These are phyloP conservation scores for Hemicrepidius hirtus DNA, from an alignment of 2,888 invertebrate species.

Conservation along the genomic window DNA sequence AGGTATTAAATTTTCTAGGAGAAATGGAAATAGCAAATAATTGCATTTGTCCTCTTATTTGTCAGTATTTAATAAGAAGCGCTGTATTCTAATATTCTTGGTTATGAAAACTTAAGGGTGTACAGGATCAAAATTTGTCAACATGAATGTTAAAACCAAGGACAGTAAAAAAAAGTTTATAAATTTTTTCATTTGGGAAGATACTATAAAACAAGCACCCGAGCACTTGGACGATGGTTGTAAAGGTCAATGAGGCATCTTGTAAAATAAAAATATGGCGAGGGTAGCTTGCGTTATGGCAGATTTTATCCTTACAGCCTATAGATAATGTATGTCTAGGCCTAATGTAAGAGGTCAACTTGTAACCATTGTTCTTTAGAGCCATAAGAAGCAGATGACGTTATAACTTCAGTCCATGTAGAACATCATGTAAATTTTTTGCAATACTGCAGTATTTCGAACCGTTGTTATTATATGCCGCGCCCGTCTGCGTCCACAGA, in stretches of 20 bases:
- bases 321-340: conserved; percentile 34
- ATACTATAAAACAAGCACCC: conserved; percentile 1
- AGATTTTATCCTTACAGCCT: conserved; percentile 25
- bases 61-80: no score
- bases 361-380: conserved; percentile 50
- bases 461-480: conserved; percentile 51
- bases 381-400: conserved; percentile 57
- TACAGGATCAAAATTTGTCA: no score
- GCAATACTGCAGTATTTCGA: conserved; percentile 59
- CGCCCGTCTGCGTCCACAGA: conserved; percentile 37
- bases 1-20: no score
- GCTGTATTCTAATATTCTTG: no score
- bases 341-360: conserved; percentile 47
- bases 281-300: conserved; percentile 2
- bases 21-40: no score
- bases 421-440: conserved; percentile 60
- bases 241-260: conserved; percentile 11
- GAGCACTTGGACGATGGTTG: background rate
- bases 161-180: no score
- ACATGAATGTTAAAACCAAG: no score
- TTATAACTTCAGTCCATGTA: conserved; percentile 55
- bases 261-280: conserved; percentile 14
- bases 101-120: no score
- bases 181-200: no score
- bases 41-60: no score